phyloP scores from a whole-genome alignment of 1,140 invertebrate genomes.

The Teleogryllus occipitalis region DNA sequence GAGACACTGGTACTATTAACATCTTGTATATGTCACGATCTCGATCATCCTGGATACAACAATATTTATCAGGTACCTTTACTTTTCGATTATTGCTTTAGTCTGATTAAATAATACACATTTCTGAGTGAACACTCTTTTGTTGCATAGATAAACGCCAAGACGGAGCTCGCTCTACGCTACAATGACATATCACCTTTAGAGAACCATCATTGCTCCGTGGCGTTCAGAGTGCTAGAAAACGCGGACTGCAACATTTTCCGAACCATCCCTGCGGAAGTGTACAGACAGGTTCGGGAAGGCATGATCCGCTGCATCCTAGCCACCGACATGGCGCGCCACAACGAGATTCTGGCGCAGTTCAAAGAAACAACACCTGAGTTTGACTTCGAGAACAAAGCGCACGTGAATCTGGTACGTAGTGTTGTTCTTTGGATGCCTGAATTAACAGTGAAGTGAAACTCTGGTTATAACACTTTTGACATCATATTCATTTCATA shows the following conservation, averaged over 20 bases:
- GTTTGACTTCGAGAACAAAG: conserved; percentile 66
- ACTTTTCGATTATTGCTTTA: background rate
- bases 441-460: background rate
- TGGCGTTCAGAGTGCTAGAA: conserved; percentile 73
- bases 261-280: conserved; percentile 52
- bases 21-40: conserved; percentile 81
- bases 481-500: background rate
- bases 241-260: conserved; percentile 71
- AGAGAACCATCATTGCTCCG: conserved; percentile 84
- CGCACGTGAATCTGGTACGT: conserved; percentile 67
- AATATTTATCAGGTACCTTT: conserved; percentile 67
- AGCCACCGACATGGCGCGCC: conserved; percentile 80
- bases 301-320: conserved; percentile 79
- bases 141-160: conserved; percentile 60
- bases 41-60: conserved; percentile 87
- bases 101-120: background rate
- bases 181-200: conserved; percentile 86
- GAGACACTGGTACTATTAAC: conserved; percentile 72
- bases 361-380: conserved; percentile 60
- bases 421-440: background rate
- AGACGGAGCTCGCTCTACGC: conserved; percentile 72
- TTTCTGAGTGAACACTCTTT: too few species aligned
- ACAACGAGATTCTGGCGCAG: conserved; percentile 75
- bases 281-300: conserved; percentile 57
- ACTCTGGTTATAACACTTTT: background rate